phyloP scores from a whole-genome alignment of 1,140 invertebrate species.

The Apis laboriosa region DNA sequence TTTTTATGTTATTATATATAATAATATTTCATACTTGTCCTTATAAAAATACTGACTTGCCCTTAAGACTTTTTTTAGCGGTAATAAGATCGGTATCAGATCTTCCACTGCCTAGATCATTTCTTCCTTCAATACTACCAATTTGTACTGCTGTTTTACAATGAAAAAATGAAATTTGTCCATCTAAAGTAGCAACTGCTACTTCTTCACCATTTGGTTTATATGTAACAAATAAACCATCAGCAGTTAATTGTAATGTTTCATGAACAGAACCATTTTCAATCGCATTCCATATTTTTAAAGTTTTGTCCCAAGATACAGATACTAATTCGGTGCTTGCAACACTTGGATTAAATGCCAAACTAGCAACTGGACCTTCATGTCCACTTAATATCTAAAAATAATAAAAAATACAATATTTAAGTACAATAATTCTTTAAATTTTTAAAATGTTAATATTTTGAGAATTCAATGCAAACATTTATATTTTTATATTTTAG shows the following conservation, averaged over 20 bases:
- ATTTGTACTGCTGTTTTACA: conserved; percentile 86
- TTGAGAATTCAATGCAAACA: background rate
- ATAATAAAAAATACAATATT: conserved; percentile 17
- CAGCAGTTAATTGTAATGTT: conserved; percentile 88
- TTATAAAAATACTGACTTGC: conserved; percentile 86
- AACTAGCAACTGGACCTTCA: conserved; percentile 92
- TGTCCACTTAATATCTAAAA: conserved; percentile 92
- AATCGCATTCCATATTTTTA: conserved; percentile 95
- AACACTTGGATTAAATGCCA: conserved; percentile 90
- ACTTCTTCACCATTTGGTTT: conserved; percentile 95
- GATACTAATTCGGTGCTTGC: conserved; percentile 90
- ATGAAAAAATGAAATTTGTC: conserved; percentile 93
- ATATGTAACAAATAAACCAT: conserved; percentile 92
- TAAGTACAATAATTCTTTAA: background rate
- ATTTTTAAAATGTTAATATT: background rate
- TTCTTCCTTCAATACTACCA: conserved; percentile 91
- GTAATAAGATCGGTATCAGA: conserved; percentile 93
- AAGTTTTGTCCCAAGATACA: conserved; percentile 96
- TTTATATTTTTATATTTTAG: no score
- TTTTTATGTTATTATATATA: background rate
- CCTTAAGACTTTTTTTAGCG: conserved; percentile 90
- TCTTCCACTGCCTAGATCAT: conserved; percentile 92
- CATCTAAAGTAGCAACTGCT: conserved; percentile 94
- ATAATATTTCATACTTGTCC: background rate
- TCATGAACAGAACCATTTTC: conserved; percentile 92